phyloP scores from a whole-genome alignment of 37 sponge, comb jelly and placozoan species.

The Chondrilla cf. caribensis region DNA sequence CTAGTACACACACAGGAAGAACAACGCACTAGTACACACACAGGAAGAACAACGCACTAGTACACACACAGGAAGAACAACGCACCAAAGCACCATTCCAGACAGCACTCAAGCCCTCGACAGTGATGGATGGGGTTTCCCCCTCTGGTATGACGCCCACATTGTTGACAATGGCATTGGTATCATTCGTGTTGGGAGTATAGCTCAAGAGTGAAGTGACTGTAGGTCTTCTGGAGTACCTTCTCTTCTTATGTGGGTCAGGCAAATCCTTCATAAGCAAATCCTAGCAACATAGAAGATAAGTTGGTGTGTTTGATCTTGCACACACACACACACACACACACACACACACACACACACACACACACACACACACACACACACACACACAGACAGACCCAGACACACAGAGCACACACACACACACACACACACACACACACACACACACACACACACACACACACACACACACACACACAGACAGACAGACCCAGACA shows the following conservation, averaged over 20 bases:
- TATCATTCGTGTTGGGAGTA: neutral
- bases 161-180: neutral
- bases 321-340: constrained; percentile 14
- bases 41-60: no score
- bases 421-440: no score
- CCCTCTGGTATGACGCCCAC: neutral
- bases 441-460: no score
- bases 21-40: no score
- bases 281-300: neutral
- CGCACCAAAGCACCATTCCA: neutral
- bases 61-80: no score
- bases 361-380: constrained; percentile 15
- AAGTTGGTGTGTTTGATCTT: no score
- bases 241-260: neutral
- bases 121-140: constrained; percentile 4
- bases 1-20: no score
- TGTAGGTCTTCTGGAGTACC: constrained; percentile 12
- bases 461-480: no score
- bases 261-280: constrained; percentile 15
- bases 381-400: no score
- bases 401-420: no score
- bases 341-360: constrained; percentile 16
- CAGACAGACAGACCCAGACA: no score
- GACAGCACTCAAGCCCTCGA: neutral
- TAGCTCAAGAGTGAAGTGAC: neutral